These are phyloP conservation scores for Natrix natrix DNA, from an alignment of 2,797 vertebrate species.

Conservation along the genomic window DNA sequence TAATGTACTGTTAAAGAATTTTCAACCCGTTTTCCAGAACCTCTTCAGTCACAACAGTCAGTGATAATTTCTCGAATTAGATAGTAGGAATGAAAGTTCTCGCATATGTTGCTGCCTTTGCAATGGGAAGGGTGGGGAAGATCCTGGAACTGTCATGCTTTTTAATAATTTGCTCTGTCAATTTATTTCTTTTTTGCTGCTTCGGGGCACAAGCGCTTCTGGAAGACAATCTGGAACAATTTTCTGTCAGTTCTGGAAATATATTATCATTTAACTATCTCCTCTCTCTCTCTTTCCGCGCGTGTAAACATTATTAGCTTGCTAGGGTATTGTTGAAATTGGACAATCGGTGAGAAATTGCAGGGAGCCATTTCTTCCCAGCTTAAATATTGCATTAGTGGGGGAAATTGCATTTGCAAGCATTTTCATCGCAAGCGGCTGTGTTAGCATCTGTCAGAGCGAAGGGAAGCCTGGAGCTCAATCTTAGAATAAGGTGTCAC, in stretches of 20 bases:
- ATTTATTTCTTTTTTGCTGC: constrained; percentile 65
- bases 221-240: constrained; percentile 64
- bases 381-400: constrained; percentile 51
- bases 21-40: constrained; percentile 48
- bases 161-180: constrained; percentile 65
- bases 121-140: neutral
- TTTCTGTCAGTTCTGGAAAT: constrained; percentile 65
- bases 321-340: constrained; percentile 51
- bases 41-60: constrained; percentile 30
- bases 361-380: constrained; percentile 49
- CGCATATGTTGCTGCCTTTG: constrained; percentile 51
- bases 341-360: constrained; percentile 43
- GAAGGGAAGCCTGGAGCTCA: neutral
- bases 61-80: constrained; percentile 50
- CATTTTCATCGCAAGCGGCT: constrained; percentile 6
- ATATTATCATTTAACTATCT: constrained; percentile 63
- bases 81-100: constrained; percentile 49
- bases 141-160: constrained; percentile 51
- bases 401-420: constrained; percentile 53
- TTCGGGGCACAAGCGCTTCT: constrained; percentile 54
- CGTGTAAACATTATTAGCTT: constrained; percentile 58
- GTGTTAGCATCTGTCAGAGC: neutral
- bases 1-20: constrained; percentile 53
- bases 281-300: constrained; percentile 27
- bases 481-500: constrained; percentile 60